These are phyloP conservation scores for Girardinus metallicus DNA, from an alignment of 2,797 vertebrate species.

Conservation along the genomic window DNA sequence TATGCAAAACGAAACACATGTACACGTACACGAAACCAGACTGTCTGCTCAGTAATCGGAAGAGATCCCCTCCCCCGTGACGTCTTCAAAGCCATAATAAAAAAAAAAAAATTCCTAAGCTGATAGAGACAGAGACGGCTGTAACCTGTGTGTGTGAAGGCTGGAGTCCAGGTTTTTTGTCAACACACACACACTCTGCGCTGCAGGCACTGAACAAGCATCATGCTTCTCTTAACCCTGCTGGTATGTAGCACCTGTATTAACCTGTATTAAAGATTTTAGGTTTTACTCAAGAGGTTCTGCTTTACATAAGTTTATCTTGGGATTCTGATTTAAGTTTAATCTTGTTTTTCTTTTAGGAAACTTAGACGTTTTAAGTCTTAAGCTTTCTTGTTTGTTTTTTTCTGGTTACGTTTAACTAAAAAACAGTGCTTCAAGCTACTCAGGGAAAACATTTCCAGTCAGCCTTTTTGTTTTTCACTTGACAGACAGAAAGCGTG, in stretches of 20 bases:
- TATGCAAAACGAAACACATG: neutral
- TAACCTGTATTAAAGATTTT: neutral
- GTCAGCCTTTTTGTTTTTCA: neutral
- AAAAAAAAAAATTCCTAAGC: neutral
- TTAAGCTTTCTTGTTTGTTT: neutral
- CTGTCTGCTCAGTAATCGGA: neutral
- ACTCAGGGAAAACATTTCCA: neutral
- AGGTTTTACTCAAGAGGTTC: neutral
- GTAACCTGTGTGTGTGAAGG: slow-evolving; percentile 32
- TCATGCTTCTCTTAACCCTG: slow-evolving; percentile 49
- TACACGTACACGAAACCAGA: neutral
- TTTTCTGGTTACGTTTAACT: neutral
- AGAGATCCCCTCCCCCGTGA: neutral
- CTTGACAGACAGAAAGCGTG: neutral
- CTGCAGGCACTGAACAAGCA: slow-evolving; percentile 5
- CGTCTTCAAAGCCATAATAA: neutral
- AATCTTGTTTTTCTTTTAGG: neutral
- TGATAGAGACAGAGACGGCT: too few relatives aligned
- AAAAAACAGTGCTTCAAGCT: too few relatives aligned
- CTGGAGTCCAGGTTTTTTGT: slow-evolving; percentile 17
- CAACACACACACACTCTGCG: neutral
- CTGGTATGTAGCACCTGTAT: slow-evolving; percentile 44
- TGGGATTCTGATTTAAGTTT: neutral
- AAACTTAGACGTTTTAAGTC: neutral
- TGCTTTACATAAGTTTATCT: neutral